Conservation (phyloP, 2,113 vertebrate genomes). For the Campylomormyrus tamandua region DNA sequence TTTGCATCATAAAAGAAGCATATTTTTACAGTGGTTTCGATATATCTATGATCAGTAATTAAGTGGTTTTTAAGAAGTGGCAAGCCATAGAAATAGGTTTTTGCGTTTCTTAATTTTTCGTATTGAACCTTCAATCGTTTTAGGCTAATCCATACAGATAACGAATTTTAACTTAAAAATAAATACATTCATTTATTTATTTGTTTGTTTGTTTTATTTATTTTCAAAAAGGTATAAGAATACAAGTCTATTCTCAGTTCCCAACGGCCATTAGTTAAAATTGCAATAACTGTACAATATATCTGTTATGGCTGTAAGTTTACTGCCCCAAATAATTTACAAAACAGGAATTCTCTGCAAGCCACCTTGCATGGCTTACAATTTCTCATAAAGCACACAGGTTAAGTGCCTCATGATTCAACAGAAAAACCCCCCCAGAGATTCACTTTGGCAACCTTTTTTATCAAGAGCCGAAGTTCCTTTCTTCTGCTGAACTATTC, state of each 20-base stretch:
- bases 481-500: neutral
- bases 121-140: neutral
- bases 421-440: neutral
- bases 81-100: neutral
- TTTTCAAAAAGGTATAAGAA: neutral
- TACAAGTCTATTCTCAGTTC: neutral
- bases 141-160: neutral
- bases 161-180: neutral
- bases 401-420: neutral
- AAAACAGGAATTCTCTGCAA: neutral
- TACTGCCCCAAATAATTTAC: neutral
- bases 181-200: neutral
- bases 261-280: neutral
- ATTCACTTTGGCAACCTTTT: neutral
- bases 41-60: neutral
- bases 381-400: neutral
- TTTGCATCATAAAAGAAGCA: neutral
- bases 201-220: neutral
- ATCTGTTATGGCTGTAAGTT: neutral
- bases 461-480: neutral
- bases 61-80: neutral
- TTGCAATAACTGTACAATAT: neutral
- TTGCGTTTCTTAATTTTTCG: neutral
- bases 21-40: neutral
- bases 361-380: neutral